Evolutionary conservation across 2,113 vertebrate species (phyloP), one percentile per base, ranked within the genome.

Genomic region (Gymnocephalus cernua): DNA sequence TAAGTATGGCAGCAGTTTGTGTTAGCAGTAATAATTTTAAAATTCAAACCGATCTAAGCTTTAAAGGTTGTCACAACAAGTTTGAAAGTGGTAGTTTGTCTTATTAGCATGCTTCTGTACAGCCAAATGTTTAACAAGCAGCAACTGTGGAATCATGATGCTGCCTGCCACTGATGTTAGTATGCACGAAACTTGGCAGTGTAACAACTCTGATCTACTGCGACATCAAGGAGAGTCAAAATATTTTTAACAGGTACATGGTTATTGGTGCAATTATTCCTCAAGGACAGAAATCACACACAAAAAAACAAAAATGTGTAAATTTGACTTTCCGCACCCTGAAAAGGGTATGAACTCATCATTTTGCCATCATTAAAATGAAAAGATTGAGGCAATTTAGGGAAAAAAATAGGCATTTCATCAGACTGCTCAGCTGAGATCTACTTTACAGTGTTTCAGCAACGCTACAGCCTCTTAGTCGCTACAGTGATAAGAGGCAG

Each of bases 381-480:
- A 38, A 50, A 62, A 70, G 29, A 82, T 53, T 59, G 67, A 70
- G 87, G 69, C 74, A 79, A 67, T 69, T 74, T 77, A 38, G 23
- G 23, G 8, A 57, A 15, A 74, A 41, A 51, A 44, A 53, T 13
- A 45, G 35, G 9, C 57, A 77, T 89, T 79, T 79, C 59, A 85
- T 88, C 78, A 85, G 56, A 47, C 51, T 61, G 80, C 59, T 85
- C 73, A 38, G 45, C 56, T 74, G 44, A 80, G 61, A 82, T 84
- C 76, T 70, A 41, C 79, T 88, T 80, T 44, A 65, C 58, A 50
- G 54, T 1, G 4, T 74, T 86, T 57, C 71, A 51, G 70, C 72
- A 82, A 32, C 14, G 12, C 63, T 21, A 19, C 57, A 51, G 70
- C 62, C 63, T 84, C 72, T 53, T 82, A 82, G 75, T 79, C 76